A percentile compares a stretch with the other conserved stretches of the same genome.
Evolutionary conservation across 2,113 vertebrate species (phyloP).

Genomic region (Falco punctatus): DNA sequence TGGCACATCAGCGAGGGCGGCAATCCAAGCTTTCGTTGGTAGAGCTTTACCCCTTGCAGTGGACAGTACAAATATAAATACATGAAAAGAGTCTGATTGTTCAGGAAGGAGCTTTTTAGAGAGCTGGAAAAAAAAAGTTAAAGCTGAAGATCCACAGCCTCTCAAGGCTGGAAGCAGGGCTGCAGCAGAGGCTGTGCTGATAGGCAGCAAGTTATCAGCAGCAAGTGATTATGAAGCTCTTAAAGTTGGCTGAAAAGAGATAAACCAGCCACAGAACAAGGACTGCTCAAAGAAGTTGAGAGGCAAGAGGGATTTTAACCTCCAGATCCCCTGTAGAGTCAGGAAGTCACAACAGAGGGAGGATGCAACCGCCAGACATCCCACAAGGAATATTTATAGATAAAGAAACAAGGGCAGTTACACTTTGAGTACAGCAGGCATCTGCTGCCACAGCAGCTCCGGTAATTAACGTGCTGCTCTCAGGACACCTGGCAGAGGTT

Average conservation of each 20-base stretch:
- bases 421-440: neutral
- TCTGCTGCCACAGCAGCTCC: conserved; percentile 47
- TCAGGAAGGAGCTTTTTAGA: conserved; percentile 45
- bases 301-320: conserved; percentile 15
- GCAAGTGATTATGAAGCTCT: neutral
- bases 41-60: conserved; percentile 45
- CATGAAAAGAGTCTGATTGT: neutral
- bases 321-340: neutral
- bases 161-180: neutral
- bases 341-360: conserved; percentile 6
- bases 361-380: neutral
- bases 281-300: neutral
- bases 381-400: conserved; percentile 42
- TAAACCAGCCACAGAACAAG: neutral
- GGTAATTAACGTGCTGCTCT: neutral
- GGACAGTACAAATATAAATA: conserved; percentile 56
- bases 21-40: conserved; percentile 10
- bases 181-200: neutral
- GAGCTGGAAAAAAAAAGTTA: neutral
- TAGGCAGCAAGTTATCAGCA: conserved; percentile 23
- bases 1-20: conserved; percentile 31
- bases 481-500: neutral
- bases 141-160: neutral
- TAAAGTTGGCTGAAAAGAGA: neutral
- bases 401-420: conserved; percentile 33